Base-by-base conservation (phyloP, 2,888 invertebrate genomes). In the Limnephilus lunatus region DNA sequence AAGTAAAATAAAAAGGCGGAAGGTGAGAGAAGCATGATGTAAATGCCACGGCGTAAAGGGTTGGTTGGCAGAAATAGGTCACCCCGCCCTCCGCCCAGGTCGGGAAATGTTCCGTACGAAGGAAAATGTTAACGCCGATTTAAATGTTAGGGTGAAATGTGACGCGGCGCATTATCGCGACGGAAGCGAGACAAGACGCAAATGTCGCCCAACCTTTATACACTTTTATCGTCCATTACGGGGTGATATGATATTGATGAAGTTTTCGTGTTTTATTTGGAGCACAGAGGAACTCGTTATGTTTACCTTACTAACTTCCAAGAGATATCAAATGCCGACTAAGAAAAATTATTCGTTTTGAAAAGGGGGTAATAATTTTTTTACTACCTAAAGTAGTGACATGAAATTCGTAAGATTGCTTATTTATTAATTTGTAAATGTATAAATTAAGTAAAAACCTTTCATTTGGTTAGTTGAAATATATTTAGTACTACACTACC, bases 131-230 rank as follows among this genome's bases (percentile, higher is more conserved):
- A 90, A 82, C 82, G 81, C 81, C 90, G 81, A 80, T 89, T 90
- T 82, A 90, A 90, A 89, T 89, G 89, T 89, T 89, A 89, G 53
- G 88, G 89, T n/a, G 88, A 88, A 88, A 39, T 89, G 81, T 89
- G 89, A 89, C 80, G 35, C 89, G 89, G 89, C 89, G 80, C 89
- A 89, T 89, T 89, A 89, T 89, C 89, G 81, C 25, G 32, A 39
- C 89, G 89, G 89, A 89, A 89, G 89, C 81, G 89, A 81, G 80
- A 80, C 80, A 81, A 89, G 89, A 81, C 89, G 89, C 81, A 35
- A 89, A 44, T 81, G 81, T 89, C 80, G 80, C 81, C 39, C 81
- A n/a, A 81, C 80, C 89, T 89, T 87, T 87, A 83, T 15, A 87
- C 53, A 87, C 48, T 87, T 89, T 89, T 89, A 89, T 39, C 80